Base-by-base conservation (phyloP, 2,797 vertebrate genomes). In the Glossophaga mutica region DNA sequence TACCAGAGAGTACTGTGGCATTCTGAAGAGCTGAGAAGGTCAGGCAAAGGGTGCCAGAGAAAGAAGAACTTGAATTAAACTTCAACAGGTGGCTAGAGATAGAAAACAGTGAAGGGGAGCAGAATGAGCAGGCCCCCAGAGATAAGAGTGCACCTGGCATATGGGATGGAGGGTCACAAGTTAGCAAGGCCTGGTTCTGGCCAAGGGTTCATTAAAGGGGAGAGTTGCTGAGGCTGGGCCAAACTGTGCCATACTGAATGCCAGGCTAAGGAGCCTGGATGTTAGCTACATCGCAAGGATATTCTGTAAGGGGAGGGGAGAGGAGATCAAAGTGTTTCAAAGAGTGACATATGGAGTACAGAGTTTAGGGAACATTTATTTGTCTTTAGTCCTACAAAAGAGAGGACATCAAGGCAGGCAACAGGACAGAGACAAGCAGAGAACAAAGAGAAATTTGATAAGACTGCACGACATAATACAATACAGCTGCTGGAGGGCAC, bases 381-480 rank as follows among this genome's bases (percentile, higher is more conserved):
- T 82, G 67, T 81, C 82, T 65, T 19, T 5, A 2, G 42, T 70
- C 71, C 37, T 71, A 37, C 24, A 84, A 70, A 90, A 62, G 57
- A 86, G 1, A 8, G 32, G 34, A 6, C 59, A 76, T 86, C 73
- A 79, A 91, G 29, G 52, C 78, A 71, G 19, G 39, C 34, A 82
- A 88, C 39, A 65, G 26, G 29, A 55, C 65, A 81, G 71, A 57
- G 16, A 71, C 65, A 44, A 87, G 32, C 39, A 85, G 46, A 73
- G n/a, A 92, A 92, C 62, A 87, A 91, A 94, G 52, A 70, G 68
- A 81, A 26, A 26, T 57, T 32, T 44, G 50, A 44, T 74, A 73
- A 89, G 76, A 67, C 52, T 48, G 34, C 7, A 46, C 18, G 19
- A 32, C 15, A 22, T 7, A 48, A 71, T 0, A 2, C n/a, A 59